A percentile compares a stretch with the other conserved stretches of the same genome.
These are phyloP conservation scores for Enteromius viviparus DNA, from an alignment of 2,797 vertebrate species.

Conservation along the genomic window DNA sequence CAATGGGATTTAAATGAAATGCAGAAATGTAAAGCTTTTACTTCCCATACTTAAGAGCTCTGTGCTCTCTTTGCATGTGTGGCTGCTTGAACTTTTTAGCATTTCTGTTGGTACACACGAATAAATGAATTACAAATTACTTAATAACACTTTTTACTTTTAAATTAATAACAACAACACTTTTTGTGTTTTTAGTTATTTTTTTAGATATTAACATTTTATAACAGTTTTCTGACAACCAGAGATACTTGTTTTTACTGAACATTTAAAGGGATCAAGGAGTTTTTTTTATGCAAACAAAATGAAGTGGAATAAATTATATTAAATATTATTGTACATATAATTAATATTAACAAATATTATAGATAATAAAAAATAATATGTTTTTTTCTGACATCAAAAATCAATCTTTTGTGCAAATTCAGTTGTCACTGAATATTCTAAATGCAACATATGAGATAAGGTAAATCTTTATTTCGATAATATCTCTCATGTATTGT, in stretches of 20 bases:
- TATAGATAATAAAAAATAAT: too few species aligned
- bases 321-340: not conserved
- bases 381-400: conserved; percentile 12
- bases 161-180: not conserved
- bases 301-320: not conserved
- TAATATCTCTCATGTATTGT: conserved; percentile 42
- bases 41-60: not conserved
- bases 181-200: too few species aligned
- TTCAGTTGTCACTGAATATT: conserved; percentile 5
- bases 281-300: not conserved
- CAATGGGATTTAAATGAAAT: not conserved
- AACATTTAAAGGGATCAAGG: not conserved
- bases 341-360: too few species aligned
- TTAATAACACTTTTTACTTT: not conserved
- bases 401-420: not conserved
- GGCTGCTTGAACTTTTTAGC: not conserved
- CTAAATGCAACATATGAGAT: conserved; percentile 42
- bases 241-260: not conserved
- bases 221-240: not conserved
- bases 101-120: not conserved
- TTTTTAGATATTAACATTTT: not conserved
- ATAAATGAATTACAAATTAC: not conserved
- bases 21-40: not conserved
- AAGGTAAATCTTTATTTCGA: conserved; percentile 18
- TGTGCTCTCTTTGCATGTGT: conserved; percentile 1